Percentiles rank a stretch among this genome's conserved stretches.
These are phyloP conservation scores for Onychorhynchus coronatus DNA, from an alignment of 2,113 vertebrate species.

Conservation along the genomic window DNA sequence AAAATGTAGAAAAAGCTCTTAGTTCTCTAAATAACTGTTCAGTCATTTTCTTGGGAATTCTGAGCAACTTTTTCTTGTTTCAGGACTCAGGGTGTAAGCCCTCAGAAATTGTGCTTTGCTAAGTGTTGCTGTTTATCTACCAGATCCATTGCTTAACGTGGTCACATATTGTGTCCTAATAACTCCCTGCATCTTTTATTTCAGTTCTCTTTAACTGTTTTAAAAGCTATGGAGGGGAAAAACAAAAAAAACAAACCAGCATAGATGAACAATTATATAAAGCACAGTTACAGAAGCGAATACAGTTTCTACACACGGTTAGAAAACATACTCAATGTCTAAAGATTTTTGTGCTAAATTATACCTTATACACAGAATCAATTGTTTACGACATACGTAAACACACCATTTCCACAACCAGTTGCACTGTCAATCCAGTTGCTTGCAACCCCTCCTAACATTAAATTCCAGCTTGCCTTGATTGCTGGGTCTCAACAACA, in stretches of 20 bases:
- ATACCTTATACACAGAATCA: neutral
- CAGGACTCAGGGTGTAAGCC: neutral
- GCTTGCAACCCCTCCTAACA: neutral
- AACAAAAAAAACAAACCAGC: no score
- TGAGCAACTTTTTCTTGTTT: neutral
- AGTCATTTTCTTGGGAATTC: neutral
- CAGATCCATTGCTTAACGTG: neutral
- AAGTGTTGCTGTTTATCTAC: neutral
- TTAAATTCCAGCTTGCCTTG: neutral
- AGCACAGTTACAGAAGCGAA: neutral
- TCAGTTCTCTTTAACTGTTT: neutral
- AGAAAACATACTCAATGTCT: neutral
- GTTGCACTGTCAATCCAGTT: neutral
- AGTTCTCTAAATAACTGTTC: neutral
- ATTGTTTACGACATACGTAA: neutral
- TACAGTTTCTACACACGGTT: neutral
- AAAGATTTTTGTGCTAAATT: neutral
- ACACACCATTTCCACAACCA: neutral
- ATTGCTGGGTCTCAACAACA: neutral
- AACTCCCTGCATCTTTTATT: neutral
- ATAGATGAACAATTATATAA: neutral
- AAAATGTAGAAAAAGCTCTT: neutral
- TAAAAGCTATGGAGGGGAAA: neutral
- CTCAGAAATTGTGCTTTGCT: neutral
- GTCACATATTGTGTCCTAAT: neutral